A percentile compares a stretch with the other conserved stretches of the same genome.
Evolutionary conservation across 1,140 invertebrate genomes (phyloP).

Genomic region (Vanessa atalanta): DNA sequence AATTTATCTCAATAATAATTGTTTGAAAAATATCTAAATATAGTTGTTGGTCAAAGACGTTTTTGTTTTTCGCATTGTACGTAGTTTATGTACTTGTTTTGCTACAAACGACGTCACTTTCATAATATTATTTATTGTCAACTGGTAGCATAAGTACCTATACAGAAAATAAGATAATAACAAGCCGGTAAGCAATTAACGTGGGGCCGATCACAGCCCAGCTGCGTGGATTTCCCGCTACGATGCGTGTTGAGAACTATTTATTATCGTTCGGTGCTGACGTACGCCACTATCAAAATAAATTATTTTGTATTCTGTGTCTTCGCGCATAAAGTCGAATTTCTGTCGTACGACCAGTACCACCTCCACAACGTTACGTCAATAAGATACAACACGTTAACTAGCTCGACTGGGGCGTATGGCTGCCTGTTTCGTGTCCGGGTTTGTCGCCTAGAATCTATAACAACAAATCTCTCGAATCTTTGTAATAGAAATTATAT

Average conservation of each 20-base stretch:
- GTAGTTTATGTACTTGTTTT: not conserved
- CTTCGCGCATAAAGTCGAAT: constrained; percentile 55
- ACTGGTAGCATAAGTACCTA: constrained; percentile 25
- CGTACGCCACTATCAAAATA: constrained; percentile 51
- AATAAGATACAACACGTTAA: constrained; percentile 77
- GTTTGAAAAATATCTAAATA: not conserved
- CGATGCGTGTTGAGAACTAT: constrained; percentile 75
- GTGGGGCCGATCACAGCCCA: constrained; percentile 71
- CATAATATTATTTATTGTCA: constrained; percentile 28
- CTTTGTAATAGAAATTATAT: constrained; percentile 33
- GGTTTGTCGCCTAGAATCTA: constrained; percentile 67
- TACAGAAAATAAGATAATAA: constrained; percentile 66
- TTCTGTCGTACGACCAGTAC: constrained; percentile 53
- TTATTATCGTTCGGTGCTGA: constrained; percentile 75
- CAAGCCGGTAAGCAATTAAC: constrained; percentile 70
- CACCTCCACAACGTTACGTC: constrained; percentile 76
- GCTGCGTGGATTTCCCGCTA: constrained; percentile 78
- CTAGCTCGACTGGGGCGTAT: constrained; percentile 66
- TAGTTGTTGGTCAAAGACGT: not conserved
- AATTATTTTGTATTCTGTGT: constrained; percentile 45
- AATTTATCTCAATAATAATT: not conserved
- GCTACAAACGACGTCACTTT: constrained; percentile 13
- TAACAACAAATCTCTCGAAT: constrained; percentile 53
- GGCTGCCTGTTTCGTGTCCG: constrained; percentile 69
- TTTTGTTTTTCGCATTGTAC: not conserved